Evolutionary conservation across 2,797 vertebrate species (phyloP), one percentile per base, ranked within the genome.

Genomic region (Sebastes reedi): DNA sequence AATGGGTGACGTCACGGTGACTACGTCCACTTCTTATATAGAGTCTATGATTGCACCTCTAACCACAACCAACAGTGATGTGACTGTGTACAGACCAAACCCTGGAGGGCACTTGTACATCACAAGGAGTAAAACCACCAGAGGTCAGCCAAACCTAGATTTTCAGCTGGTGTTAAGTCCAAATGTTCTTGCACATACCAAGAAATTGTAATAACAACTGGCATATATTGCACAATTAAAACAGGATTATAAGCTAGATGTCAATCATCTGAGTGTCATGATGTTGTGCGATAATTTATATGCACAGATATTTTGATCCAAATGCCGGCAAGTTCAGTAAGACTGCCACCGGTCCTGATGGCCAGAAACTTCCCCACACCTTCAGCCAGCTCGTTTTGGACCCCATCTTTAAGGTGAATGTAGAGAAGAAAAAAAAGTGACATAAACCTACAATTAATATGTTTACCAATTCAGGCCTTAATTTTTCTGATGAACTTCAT

Each of bases 371-470:
- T 55, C 97, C 97, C 2, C 95, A 97, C 64, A 99, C 98, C 1
- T 99, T 99, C 79, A 94, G 92, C 85, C 98, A 94, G 72, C 96
- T 99, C 54, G 94, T 99, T 82, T 93, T 99, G 90, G 97, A 99
- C 73, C 97, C 97, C 54, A 97, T 98, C 91, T 98, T 97, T 86
- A 98, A 97, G 96, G 97, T 97, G 9, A 79, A 72, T 67, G 20
- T 32, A 55, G 52, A 68, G 54, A 56, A 12, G 36, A 3, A 29
- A 72, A 64, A 39, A 64, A 24, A 74, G 12, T 36, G 36, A 30
- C 50, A 58, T 42, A 8, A 68, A 36, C 14, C 1, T n/a, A 20
- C 5, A 30, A 18, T 60, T 25, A 32, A 13, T 30, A 32, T 22
- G 36, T 50, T 56, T 56, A 69, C 1, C 3, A 8, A 18, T 4